A percentile compares a stretch with the other conserved stretches of the same genome.
phyloP scores from a whole-genome alignment of 1,140 invertebrate species.

The Drosophila azteca region DNA sequence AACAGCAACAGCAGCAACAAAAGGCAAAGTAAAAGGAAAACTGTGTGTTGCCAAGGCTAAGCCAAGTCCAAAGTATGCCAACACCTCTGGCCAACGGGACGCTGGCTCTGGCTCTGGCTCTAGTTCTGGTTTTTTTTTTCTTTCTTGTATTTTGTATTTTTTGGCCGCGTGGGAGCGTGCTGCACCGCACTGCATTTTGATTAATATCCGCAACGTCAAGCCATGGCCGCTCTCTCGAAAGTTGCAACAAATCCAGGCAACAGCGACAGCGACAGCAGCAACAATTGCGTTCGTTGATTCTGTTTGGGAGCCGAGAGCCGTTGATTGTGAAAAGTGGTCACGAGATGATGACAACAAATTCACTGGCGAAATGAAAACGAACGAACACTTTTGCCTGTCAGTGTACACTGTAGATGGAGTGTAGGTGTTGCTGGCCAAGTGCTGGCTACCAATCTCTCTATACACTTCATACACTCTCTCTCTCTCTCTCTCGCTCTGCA shows the following conservation, averaged over 20 bases:
- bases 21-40: constrained; percentile 24
- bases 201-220: constrained; percentile 74
- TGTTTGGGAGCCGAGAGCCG: constrained; percentile 26
- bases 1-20: constrained; percentile 36
- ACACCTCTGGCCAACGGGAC: constrained; percentile 30
- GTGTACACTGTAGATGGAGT: constrained; percentile 2
- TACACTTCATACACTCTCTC: not conserved
- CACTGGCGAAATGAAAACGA: constrained; percentile 74
- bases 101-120: constrained; percentile 1
- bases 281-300: constrained; percentile 56
- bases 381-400: constrained; percentile 9
- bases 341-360: constrained; percentile 74
- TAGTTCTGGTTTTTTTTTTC: too few species aligned
- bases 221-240: constrained; percentile 41
- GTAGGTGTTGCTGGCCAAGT: constrained; percentile 3
- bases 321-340: constrained; percentile 80
- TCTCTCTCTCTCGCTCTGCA: constrained; percentile 20
- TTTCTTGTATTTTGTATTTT: not conserved
- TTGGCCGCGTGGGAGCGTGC: constrained; percentile 38
- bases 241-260: constrained; percentile 28
- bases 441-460: constrained; percentile 22
- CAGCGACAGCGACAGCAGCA: constrained; percentile 54
- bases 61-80: constrained; percentile 61
- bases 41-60: constrained; percentile 56
- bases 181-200: constrained; percentile 58